These are phyloP conservation scores for Hippopotamus amphibius DNA, from an alignment of 2,113 vertebrate genomes.

Conservation along the genomic window DNA sequence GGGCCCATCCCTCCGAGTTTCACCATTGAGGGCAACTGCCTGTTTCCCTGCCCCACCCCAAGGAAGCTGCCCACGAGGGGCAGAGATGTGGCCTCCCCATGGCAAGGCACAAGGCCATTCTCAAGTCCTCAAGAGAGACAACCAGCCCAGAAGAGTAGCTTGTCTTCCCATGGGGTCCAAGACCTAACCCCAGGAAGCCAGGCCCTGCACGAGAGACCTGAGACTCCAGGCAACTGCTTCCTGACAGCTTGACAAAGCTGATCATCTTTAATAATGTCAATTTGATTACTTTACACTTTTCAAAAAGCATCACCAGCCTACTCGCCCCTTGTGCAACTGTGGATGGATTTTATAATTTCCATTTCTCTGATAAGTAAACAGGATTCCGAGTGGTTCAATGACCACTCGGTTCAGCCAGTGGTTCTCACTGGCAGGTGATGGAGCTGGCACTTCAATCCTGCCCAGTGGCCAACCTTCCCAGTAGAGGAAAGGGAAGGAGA, in stretches of 20 bases:
- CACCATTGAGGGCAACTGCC: constrained; percentile 35
- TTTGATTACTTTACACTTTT: neutral
- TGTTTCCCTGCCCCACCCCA: neutral
- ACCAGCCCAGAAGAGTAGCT: neutral
- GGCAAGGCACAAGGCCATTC: neutral
- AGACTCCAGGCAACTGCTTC: neutral
- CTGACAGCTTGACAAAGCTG: neutral
- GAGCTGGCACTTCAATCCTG: neutral
- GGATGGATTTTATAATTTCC: constrained; percentile 8
- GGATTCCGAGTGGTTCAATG: neutral
- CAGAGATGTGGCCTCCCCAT: neutral
- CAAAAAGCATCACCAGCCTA: neutral
- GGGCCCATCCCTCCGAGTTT: constrained; percentile 58
- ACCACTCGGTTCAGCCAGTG: neutral
- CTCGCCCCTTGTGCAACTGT: neutral
- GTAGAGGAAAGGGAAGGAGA: neutral
- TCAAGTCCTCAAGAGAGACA: neutral
- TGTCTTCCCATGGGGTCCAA: neutral
- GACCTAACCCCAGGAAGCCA: neutral
- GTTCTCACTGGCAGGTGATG: neutral
- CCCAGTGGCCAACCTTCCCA: neutral
- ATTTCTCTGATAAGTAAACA: constrained; percentile 25
- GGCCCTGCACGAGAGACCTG: neutral
- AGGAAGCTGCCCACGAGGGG: neutral
- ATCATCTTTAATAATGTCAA: neutral